Evolutionary conservation across 2,113 vertebrate species (phyloP).

Genomic region (Sarotherodon lohbergeri): DNA sequence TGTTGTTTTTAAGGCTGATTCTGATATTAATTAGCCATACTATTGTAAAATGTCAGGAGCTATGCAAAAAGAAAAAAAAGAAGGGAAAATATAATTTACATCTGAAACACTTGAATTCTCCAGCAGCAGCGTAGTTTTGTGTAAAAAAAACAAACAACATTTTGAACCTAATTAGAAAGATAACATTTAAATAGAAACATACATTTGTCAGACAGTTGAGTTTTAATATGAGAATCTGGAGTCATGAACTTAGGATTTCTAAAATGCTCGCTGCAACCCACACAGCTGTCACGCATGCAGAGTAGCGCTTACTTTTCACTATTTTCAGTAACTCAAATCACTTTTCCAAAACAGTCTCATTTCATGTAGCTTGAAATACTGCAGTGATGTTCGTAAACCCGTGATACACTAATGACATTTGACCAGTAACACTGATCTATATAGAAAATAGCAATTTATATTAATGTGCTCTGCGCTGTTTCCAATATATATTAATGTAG

Average conservation of each 20-base stretch:
- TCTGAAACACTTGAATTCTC: not conserved
- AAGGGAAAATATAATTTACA: not conserved
- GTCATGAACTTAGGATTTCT: not conserved
- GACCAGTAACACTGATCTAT: constrained; percentile 54
- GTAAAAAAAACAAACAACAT: not conserved
- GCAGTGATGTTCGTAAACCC: constrained; percentile 22
- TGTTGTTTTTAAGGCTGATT: not conserved
- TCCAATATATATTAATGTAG: constrained; percentile 71
- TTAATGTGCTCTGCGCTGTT: constrained; percentile 62
- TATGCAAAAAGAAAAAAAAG: not conserved
- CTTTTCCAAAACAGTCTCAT: not conserved
- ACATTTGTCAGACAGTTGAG: not conserved
- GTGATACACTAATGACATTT: constrained; percentile 39
- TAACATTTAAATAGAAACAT: not conserved
- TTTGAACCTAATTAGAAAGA: not conserved
- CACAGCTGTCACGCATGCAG: not conserved
- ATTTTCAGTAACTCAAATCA: not conserved
- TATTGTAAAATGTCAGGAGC: not conserved
- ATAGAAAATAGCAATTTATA: constrained; percentile 65
- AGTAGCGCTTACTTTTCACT: not conserved
- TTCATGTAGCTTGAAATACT: not conserved
- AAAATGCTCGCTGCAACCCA: not conserved
- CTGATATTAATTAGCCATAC: not conserved
- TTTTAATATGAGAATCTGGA: not conserved
- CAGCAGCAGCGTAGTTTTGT: not conserved